Evolutionary conservation across 92 coral and sea anemone genomes (phyloP).

Genomic region (Epizoanthus fatuus): DNA sequence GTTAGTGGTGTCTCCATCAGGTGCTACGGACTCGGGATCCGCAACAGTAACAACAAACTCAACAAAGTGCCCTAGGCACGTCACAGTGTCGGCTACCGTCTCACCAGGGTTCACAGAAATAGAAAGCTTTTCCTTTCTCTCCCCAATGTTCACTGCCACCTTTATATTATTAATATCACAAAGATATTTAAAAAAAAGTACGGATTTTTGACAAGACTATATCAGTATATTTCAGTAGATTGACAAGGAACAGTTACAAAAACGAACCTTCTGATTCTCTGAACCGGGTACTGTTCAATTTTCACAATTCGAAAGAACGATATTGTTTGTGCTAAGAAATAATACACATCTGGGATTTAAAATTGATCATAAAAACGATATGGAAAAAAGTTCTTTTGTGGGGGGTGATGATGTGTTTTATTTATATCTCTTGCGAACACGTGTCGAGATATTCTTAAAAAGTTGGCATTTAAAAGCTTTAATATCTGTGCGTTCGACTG

Average conservation of each 20-base stretch:
- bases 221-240: background rate
- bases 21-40: slow-evolving; percentile 13
- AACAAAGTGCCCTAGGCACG: slow-evolving; percentile 28
- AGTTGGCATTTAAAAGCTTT: background rate
- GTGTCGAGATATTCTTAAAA: background rate
- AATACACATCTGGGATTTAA: background rate
- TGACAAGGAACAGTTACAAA: slow-evolving; percentile 21
- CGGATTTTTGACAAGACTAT: background rate
- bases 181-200: too few relatives aligned
- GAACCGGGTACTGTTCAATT: too few relatives aligned
- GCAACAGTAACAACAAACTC: slow-evolving; percentile 25
- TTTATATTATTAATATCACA: background rate
- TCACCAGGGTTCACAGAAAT: slow-evolving; percentile 21
- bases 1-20: slow-evolving; percentile 12
- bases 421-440: slow-evolving; percentile 23
- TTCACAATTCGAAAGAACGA: too few relatives aligned
- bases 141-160: slow-evolving; percentile 33
- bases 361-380: too few relatives aligned
- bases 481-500: slow-evolving; percentile 5
- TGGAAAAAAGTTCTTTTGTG: background rate
- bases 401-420: slow-evolving; percentile 29
- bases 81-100: slow-evolving; percentile 15
- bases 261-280: background rate
- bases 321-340: too few relatives aligned
- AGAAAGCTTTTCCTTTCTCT: slow-evolving; percentile 24